Evolutionary conservation across 2,113 vertebrate species (phyloP), one percentile per base, ranked within the genome.

Genomic region (Brachionichthys hirsutus): DNA sequence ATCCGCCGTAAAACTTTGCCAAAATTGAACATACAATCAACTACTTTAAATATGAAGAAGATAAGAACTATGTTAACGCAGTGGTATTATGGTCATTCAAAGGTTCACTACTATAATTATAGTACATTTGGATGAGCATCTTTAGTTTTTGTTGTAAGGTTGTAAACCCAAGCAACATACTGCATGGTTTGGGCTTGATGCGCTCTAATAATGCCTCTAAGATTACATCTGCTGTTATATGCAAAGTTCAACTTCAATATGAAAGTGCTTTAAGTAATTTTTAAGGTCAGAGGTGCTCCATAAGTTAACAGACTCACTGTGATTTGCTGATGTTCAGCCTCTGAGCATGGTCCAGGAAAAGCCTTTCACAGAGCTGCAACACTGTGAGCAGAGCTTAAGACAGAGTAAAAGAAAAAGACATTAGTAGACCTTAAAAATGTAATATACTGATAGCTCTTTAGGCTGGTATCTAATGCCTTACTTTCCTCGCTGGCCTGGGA

Each of bases 401-500:
- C 1, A 48, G 16, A 70, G 7, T 10, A 15, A 4, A 58, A 22
- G 2, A 44, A 30, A 46, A 12, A 49, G 15, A 3, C 9, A 16
- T 47, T 0, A 46, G 6, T 46, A 40, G 5, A 62, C 13, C 1
- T 38, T 45, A 1, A 53, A 9, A 67, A 45, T 17, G 43, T 4
- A 42, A 41, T 63, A 35, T 0, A 9, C 1, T 20, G 20, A 35
- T n/a, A 2, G 22, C 1, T 1, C 3, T 24, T 7, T 5, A 44
- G 42, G 20, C 3, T 52, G 2, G 1, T 12, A 7, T 9, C 5
- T 3, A 4, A 9, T 16, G 8, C 24, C 91, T 91, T 89, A 99
- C 97, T 94, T 82, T 99, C 97, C 45, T 98, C 95, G 3, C 87
- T 93, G 3, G 93, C 92, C 82, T 94, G 90, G 6, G 91, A 92